Base-by-base conservation (phyloP, 2,888 invertebrate species). In the Rhyacophila evoluta region DNA sequence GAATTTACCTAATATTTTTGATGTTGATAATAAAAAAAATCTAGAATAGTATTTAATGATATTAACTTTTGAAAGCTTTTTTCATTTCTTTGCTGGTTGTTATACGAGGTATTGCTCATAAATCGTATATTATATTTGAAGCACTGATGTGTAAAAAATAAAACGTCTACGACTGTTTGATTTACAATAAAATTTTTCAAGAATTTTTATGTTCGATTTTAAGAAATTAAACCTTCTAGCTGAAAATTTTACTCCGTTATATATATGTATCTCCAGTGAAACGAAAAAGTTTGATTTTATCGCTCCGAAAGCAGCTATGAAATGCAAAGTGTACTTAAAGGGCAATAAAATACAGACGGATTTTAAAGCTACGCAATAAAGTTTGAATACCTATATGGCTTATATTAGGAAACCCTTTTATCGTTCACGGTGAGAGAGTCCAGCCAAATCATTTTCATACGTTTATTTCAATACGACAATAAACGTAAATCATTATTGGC, bases 331-430 rank as follows among this genome's bases (percentile, higher is more conserved):
- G 27, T 39, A 33, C 39, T 37, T 36, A 19, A 27, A 39, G 15
- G 39, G 15, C 72, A 72, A 39, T 72, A 72, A 72, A 72, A 72
- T 36, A 72, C 72, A 72, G 39, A 72, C 72, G 39, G 38, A 28
- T 72, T 55, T 55, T 55, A 55, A 55, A 55, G 55, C 55, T 55
- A 55, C 55, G 55, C 55, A 55, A 55, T 55, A 55, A 55, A 55
- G 1, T 55, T 55, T 55, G 55, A 55, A 55, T 55, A 55, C 55
- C 19, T 55, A n/a, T 55, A n/a, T 10, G 55, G 55, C 25, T 55
- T 19, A 55, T 55, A 55, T 55, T 55, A 19, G 55, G 55, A 55
- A 55, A 55, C 55, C 55, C 55, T 55, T 55, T 55, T 55, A 55
- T 55, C 55, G 55, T 55, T 55, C 55, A 19, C 3, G 55, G 55